Percentiles rank a stretch among this genome's conserved stretches.
Evolutionary conservation across 2,888 invertebrate species (phyloP).

Genomic region (Erebia aethiops): DNA sequence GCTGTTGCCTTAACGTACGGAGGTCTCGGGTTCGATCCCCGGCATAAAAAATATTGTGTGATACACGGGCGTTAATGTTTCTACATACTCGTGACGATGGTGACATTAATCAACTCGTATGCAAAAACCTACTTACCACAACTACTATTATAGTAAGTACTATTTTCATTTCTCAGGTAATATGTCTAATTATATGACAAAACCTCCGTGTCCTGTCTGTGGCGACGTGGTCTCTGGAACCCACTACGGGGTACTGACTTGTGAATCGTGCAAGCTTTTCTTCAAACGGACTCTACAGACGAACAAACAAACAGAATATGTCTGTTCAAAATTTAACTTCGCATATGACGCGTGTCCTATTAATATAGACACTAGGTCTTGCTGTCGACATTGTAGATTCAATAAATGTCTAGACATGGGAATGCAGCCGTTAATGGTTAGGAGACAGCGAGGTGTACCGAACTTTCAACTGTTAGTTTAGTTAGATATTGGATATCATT

Average conservation of each 20-base stretch:
- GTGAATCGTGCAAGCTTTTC: slow-evolving; percentile 64
- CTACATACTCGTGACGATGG: too few species aligned
- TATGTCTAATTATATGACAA: neutral
- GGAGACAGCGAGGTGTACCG: slow-evolving; percentile 17
- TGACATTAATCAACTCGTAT: too few species aligned
- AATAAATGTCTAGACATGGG: slow-evolving; percentile 54
- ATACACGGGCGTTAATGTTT: too few species aligned
- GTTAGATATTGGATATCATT: neutral
- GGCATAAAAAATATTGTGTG: too few species aligned
- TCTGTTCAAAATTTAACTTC: slow-evolving; percentile 43
- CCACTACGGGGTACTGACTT: slow-evolving; percentile 59
- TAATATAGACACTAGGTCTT: slow-evolving; percentile 48
- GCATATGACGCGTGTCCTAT: slow-evolving; percentile 46
- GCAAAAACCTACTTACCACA: too few species aligned
- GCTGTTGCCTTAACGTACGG: too few species aligned
- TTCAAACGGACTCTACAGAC: slow-evolving; percentile 58
- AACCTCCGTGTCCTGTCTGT: slow-evolving; percentile 54
- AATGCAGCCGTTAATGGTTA: slow-evolving; percentile 52
- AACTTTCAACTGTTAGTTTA: neutral
- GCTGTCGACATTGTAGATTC: slow-evolving; percentile 55
- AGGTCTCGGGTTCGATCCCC: too few species aligned
- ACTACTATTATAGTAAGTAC: too few species aligned
- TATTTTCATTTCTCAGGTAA: neutral
- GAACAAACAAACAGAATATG: slow-evolving; percentile 50
- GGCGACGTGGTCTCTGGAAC: slow-evolving; percentile 53